Percentiles rank a stretch among this genome's conserved stretches.
These are phyloP conservation scores for Pseudorasbora parva DNA, from an alignment of 2,113 vertebrate genomes.

Conservation along the genomic window DNA sequence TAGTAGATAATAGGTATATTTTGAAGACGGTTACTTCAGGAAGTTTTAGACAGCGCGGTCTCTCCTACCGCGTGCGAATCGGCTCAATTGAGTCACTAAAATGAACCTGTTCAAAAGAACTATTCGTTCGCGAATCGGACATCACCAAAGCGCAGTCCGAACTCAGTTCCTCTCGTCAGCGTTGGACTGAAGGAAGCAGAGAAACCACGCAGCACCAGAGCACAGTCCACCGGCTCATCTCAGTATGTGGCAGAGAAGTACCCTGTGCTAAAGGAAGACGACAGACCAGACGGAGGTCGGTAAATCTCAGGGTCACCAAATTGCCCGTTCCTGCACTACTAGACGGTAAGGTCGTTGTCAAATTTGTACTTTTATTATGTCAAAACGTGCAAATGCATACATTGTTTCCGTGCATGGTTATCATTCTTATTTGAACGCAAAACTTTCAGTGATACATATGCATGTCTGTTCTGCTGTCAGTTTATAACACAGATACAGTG, in stretches of 20 bases:
- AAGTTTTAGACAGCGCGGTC: neutral
- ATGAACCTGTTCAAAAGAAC: slow-evolving; percentile 11
- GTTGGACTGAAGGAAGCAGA: neutral
- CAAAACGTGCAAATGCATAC: neutral
- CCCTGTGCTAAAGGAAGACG: neutral
- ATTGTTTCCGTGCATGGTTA: neutral
- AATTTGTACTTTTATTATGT: neutral
- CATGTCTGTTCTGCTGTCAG: neutral
- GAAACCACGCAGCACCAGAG: slow-evolving; percentile 2
- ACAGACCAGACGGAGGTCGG: neutral
- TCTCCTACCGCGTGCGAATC: neutral
- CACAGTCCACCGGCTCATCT: slow-evolving; percentile 21
- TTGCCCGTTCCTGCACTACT: neutral
- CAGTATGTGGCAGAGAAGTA: slow-evolving; percentile 36
- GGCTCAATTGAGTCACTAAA: neutral
- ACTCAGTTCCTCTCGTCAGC: slow-evolving; percentile 7
- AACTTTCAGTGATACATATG: neutral
- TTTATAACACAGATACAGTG: neutral
- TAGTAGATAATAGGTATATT: neutral
- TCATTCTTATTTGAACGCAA: neutral
- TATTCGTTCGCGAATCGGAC: neutral
- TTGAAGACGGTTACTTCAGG: neutral
- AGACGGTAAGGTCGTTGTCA: neutral
- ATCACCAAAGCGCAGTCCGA: neutral
- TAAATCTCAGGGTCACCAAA: neutral